Evolutionary conservation across 2,797 vertebrate species (phyloP), one percentile per base, ranked within the genome.

Genomic region (Melanotaenia nigrans): DNA sequence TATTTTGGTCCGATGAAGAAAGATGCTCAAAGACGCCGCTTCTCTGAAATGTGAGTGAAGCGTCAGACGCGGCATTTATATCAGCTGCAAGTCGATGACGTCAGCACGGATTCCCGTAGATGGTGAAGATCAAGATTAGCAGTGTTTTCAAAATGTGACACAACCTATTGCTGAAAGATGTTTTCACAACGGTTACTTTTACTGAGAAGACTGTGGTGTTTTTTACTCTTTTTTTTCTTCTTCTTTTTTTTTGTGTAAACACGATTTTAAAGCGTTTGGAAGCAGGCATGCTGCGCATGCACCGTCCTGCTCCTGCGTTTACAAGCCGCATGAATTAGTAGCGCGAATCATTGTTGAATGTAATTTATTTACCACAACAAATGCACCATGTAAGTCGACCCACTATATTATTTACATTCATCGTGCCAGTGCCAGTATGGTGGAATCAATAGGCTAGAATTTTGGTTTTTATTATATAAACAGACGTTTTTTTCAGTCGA

Each of bases 1-100:
- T 73, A 68, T 77, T 71, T 83, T 62, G 75, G 51, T 79, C 87
- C 74, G 62, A 59, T 66, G 62, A 51, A 75, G 65, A 70, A 75
- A 47, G 49, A 36, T 77, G 77, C 57, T 70, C 83, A 62, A 74
- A 35, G 57, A 79, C 75, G 74, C 65, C 71, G 81, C 77, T 71
- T 82, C 75, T 81, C 72, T 81, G 70, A 71, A 82, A 81, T 87
- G 90, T 65, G 82, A 40, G 40, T 68, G 70, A 77, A 73, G 86
- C 79, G 64, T 62, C 85, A 69, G 67, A 18, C 61, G 68, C 47
- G 82, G 75, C 65, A 45, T 90, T 92, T 94, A 94, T 94, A 93
- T 82, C 68, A 33, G 79, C 87, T 47, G 78, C 87, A 18, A 61
- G 35, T 82, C 77, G 30, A 78, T 89, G 89, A 91, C 89, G 92